Evolutionary conservation across 2,888 invertebrate species (phyloP).

Genomic region (Drosophila mulleri): DNA sequence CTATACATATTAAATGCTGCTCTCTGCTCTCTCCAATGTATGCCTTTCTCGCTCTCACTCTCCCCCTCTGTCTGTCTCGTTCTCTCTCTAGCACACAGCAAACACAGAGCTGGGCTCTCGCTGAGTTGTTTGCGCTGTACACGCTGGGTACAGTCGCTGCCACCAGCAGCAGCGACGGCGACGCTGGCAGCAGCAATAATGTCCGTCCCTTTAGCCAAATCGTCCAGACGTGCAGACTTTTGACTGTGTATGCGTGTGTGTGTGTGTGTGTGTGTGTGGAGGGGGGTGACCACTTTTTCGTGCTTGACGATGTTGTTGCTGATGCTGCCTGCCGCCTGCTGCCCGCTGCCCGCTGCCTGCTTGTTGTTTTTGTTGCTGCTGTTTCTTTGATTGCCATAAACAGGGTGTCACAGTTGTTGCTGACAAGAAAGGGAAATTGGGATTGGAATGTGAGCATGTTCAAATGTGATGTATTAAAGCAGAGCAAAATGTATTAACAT

Average conservation of each 20-base stretch:
- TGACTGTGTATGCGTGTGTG: conserved; percentile 68
- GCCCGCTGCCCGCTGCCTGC: conserved; percentile 13
- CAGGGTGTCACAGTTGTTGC: conserved; percentile 55
- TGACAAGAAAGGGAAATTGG: neutral
- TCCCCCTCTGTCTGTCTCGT: neutral
- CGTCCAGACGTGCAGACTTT: conserved; percentile 78
- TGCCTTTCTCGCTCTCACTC: conserved; percentile 5
- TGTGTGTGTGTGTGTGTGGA: neutral
- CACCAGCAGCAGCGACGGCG: conserved; percentile 49
- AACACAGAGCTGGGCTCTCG: conserved; percentile 2
- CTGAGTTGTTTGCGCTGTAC: conserved; percentile 55
- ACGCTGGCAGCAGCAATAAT: conserved; percentile 60
- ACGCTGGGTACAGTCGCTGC: conserved; percentile 75
- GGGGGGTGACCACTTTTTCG: conserved; percentile 76
- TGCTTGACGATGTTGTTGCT: conserved; percentile 63
- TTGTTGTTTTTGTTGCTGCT: conserved; percentile 51
- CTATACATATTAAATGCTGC: conserved; percentile 44
- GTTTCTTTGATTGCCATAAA: conserved; percentile 73
- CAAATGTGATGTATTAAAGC: conserved; percentile 6
- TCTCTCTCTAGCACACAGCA: neutral
- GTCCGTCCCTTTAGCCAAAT: conserved; percentile 68
- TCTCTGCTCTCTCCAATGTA: conserved; percentile 39
- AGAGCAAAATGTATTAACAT: neutral
- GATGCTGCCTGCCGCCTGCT: conserved; percentile 16
- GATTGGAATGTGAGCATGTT: neutral